A percentile compares a stretch with the other conserved stretches of the same genome.
Evolutionary conservation across 2,113 vertebrate species (phyloP).

Genomic region (Fukomys damarensis): DNA sequence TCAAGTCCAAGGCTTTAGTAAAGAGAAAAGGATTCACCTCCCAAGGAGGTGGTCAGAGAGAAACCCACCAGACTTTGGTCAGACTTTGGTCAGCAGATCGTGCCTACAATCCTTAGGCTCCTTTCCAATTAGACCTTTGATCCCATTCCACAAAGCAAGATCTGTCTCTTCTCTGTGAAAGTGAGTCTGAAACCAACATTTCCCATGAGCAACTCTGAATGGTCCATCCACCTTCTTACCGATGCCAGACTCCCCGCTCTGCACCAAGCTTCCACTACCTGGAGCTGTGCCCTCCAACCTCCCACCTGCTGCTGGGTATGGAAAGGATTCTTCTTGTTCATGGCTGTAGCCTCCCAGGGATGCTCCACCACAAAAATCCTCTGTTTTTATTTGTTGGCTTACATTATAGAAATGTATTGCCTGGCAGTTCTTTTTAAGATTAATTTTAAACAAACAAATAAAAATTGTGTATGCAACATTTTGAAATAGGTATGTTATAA

Average conservation of each 20-base stretch:
- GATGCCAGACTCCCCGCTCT: not conserved
- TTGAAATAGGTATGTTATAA: not conserved
- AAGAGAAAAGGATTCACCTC: not conserved
- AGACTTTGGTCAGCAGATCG: too few species aligned
- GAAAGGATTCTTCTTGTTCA: not conserved
- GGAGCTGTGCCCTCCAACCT: not conserved
- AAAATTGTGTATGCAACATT: not conserved
- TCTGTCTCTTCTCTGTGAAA: not conserved
- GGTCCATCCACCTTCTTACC: not conserved
- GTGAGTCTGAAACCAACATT: not conserved
- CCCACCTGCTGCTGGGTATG: accelerated
- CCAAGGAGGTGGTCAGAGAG: not conserved
- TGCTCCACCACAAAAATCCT: not conserved
- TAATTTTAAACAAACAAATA: not conserved
- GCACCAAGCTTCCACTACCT: not conserved
- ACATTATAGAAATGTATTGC: not conserved
- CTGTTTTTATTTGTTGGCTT: not conserved
- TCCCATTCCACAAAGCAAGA: not conserved
- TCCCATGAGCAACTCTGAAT: not conserved
- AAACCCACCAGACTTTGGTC: not conserved
- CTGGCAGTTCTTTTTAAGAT: not conserved
- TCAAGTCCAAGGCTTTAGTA: not conserved
- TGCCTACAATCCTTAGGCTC: not conserved
- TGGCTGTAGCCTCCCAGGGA: not conserved
- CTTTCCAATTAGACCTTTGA: not conserved